Evolutionary conservation across 1,140 invertebrate genomes (phyloP), one percentile per base, ranked within the genome.

Genomic region (Luehdorfia chinensis): DNA sequence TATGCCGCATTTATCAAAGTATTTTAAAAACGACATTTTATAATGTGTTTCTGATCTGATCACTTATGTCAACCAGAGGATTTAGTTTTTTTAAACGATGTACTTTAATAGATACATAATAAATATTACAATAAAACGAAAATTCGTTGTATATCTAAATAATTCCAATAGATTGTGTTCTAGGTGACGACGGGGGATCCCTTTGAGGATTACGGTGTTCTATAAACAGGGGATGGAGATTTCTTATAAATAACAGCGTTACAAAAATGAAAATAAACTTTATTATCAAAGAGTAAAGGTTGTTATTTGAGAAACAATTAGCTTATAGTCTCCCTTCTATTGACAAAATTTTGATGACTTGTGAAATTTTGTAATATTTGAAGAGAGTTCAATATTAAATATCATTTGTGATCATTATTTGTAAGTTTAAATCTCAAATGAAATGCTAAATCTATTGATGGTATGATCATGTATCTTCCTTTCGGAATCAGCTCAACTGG

Each of bases 301-400:
- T 49, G 23, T 50, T 52, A n/a, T 63, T 67, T 44, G 49, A 12
- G 21, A 51, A 44, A 1, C 48, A 52, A 60, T 61, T 54, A 57
- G 54, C 47, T 19, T 6, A 19, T 33, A 56, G 52, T 62, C 62
- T 65, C 58, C 51, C 39, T 47, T 43, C 50, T 71, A 69, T 64
- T 68, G 71, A 63, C 62, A 68, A 71, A 63, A 54, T 74, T 74
- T 60, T 75, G 71, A 76, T 75, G 75, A 76, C 71, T 73, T 57
- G 59, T 56, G 50, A 63, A 71, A 63, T 54, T 56, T 48, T 56
- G 44, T 57, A 60, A 69, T 65, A 63, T 69, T 69, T 41, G 49
- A 36, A 52, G 57, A 49, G 19, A 23, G 44, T 55, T 50, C 52
- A 58, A 51, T 55, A 57, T 47, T 51, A 55, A 59, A 50, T 50